Evolutionary conservation across 2,888 invertebrate species (phyloP).

Genomic region (Parapristionchus giblindavisi): DNA sequence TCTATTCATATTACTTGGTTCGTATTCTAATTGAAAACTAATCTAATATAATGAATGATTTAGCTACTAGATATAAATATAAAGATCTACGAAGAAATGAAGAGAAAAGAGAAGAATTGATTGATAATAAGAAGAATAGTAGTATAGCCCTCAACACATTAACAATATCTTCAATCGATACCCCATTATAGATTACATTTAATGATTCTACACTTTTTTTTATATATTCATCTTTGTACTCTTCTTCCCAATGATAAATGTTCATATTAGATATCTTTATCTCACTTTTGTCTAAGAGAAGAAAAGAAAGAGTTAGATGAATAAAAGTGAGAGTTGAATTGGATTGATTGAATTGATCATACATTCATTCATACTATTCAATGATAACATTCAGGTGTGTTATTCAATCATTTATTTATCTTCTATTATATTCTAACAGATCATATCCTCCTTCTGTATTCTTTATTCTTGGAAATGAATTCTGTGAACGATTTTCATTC

Average conservation of each 20-base stretch:
- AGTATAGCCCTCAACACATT: background rate
- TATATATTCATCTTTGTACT: background rate
- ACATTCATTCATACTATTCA: background rate
- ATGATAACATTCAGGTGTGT: constrained; percentile 4
- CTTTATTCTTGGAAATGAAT: constrained; percentile 94
- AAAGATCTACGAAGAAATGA: background rate
- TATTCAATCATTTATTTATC: background rate
- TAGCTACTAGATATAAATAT: constrained; percentile 24
- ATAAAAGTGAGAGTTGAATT: constrained; percentile 2
- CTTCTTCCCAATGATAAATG: too few species aligned
- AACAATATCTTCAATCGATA: background rate
- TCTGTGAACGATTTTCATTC: constrained; percentile 80
- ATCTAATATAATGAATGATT: background rate
- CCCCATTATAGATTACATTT: constrained; percentile 7
- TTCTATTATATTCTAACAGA: constrained; percentile 39
- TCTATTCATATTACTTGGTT: constrained; percentile 57
- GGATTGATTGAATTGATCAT: background rate
- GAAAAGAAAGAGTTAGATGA: background rate
- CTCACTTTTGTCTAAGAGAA: too few species aligned
- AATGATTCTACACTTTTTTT: background rate
- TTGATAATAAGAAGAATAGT: background rate
- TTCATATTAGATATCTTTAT: too few species aligned
- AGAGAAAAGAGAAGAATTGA: background rate
- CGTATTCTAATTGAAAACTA: background rate
- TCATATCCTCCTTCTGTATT: constrained; percentile 75